Evolutionary conservation across 53 echinoderm and acorn worm genomes (phyloP), one percentile per base, ranked within the genome.

Genomic region (Arbacia lixula): DNA sequence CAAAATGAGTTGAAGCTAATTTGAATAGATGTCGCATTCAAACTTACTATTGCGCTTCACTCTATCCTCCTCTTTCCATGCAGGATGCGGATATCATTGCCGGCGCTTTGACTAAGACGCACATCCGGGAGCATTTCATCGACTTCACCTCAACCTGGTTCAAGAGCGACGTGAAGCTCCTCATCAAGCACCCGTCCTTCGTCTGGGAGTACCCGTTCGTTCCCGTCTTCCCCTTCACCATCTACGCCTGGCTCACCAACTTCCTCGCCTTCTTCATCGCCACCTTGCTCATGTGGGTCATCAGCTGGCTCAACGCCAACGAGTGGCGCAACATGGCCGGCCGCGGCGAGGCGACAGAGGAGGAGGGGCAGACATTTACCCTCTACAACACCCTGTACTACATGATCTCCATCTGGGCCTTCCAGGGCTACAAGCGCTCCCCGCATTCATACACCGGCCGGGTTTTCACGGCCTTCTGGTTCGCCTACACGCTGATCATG

Each of bases 31-130:
- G n/a, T n/a, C 9, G 14, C 49, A 46, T 46, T 14, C 49, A 10
- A 46, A 46, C 14, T 14, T 46, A 14, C 8, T 14, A 46, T 10
- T 10, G 49, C 9, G 8, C 49, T 46, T 14, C 49, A 10, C 14
- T 46, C 14, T 46, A 14, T 46, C 14, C 8, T 46, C 14, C 8
- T 46, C 14, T 46, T 46, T 46, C 14, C 49, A 46, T 46, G 49
- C 91, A 96, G 96, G 93, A 96, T 60, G 96, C 93, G 3, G 96
- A 96, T 50, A 63, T 93, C 16, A 89, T 89, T 10, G 93, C 93
- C 5, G 96, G 66, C 4, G 86, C 93, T 1, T 68, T 96, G 21
- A 85, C 86, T 3, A 84, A 61, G 71, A 91, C 91, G 14, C 37
- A 31, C 0, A 85, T 84, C 22, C 51, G 96, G 28, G 93, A 93